Percentiles rank a stretch among this genome's conserved stretches.
Evolutionary conservation across 2,113 vertebrate species (phyloP).

Genomic region (Acrocephalus arundinaceus): DNA sequence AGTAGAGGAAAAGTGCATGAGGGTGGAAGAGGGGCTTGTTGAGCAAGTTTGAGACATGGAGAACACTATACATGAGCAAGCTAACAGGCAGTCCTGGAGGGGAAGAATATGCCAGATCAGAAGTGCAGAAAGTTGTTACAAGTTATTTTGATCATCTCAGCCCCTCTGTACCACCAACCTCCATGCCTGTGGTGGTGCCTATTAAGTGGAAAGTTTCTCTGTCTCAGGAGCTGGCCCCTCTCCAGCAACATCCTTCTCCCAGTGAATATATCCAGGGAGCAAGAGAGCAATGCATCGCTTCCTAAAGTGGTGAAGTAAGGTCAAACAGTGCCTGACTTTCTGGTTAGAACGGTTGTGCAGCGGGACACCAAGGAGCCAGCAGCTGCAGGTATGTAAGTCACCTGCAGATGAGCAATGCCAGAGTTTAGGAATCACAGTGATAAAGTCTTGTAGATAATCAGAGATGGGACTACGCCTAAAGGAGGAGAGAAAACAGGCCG

Average conservation of each 20-base stretch:
- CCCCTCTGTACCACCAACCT: neutral
- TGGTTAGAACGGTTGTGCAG: neutral
- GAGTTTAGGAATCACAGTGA: constrained; percentile 23
- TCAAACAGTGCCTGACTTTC: constrained; percentile 18
- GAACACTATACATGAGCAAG: neutral
- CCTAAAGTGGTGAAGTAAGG: neutral
- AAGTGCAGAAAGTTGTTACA: rapidly evolving
- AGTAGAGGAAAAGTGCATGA: neutral
- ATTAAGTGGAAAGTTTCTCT: neutral
- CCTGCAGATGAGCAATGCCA: constrained; percentile 11
- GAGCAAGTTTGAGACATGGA: neutral
- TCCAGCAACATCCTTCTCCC: neutral
- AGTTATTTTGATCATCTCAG: neutral
- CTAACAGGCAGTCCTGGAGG: neutral
- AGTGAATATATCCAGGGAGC: neutral
- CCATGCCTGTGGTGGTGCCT: neutral
- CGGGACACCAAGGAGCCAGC: neutral
- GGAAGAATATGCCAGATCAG: no score
- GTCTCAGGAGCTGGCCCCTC: neutral
- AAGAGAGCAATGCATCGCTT: neutral
- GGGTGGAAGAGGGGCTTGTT: neutral
- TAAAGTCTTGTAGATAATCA: constrained; percentile 47
- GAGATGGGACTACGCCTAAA: constrained; percentile 38
- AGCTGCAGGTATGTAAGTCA: neutral
- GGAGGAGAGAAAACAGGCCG: constrained; percentile 40